A percentile compares a stretch with the other conserved stretches of the same genome.
phyloP scores from a whole-genome alignment of 2,113 vertebrate genomes.

The Boulengeromyrus knoepffleri region DNA sequence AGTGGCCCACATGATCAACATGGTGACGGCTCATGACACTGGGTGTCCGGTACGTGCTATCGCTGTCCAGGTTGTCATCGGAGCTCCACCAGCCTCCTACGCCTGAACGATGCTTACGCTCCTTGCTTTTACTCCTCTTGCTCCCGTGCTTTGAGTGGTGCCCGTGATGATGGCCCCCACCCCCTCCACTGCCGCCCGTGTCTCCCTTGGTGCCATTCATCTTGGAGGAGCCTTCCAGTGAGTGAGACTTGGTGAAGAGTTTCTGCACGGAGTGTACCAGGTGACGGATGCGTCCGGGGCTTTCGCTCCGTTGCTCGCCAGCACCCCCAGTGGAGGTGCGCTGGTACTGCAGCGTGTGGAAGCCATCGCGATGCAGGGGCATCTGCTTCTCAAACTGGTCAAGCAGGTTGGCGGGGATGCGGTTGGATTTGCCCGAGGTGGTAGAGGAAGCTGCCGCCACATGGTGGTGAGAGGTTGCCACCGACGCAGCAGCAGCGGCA shows the following conservation, averaged over 20 bases:
- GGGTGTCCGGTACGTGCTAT: constrained; percentile 88
- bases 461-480: constrained; percentile 32
- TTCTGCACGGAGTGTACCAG: constrained; percentile 98
- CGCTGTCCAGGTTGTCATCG: constrained; percentile 94
- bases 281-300: constrained; percentile 90
- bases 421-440: constrained; percentile 73
- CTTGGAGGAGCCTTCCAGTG: constrained; percentile 91
- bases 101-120: constrained; percentile 74
- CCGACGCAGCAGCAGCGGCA: constrained; percentile 44
- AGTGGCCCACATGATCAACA: constrained; percentile 72
- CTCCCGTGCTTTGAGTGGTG: constrained; percentile 77
- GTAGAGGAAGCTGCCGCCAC: constrained; percentile 58
- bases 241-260: constrained; percentile 98
- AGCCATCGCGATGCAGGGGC: constrained; percentile 89
- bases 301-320: constrained; percentile 87
- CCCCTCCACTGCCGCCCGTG: constrained; percentile 48
- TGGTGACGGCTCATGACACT: constrained; percentile 79
- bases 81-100: constrained; percentile 95
- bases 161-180: constrained; percentile 63
- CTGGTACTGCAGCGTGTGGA: constrained; percentile 97
- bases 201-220: constrained; percentile 86
- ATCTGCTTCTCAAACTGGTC: constrained; percentile 98
- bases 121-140: constrained; percentile 92
- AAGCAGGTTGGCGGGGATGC: constrained; percentile 85
- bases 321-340: constrained; percentile 65